Evolutionary conservation across 2,888 invertebrate genomes (phyloP).

Genomic region (Tanaodytes sp.): DNA sequence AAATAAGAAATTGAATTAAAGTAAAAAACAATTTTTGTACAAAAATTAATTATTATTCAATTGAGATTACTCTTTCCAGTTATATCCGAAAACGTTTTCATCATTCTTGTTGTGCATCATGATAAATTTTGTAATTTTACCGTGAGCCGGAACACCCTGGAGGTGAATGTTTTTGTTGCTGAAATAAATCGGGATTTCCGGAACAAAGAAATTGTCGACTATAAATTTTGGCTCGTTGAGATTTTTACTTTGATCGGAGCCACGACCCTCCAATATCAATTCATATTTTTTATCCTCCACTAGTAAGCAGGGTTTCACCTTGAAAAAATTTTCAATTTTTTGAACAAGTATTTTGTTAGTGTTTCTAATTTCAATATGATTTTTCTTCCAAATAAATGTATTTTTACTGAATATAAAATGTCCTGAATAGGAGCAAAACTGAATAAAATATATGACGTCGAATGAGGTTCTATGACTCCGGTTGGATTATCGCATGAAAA

Average conservation of each 20-base stretch:
- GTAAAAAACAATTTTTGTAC: too few species aligned
- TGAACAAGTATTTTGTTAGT: too few species aligned
- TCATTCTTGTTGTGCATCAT: constrained; percentile 17
- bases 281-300: constrained; percentile 5
- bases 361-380: too few species aligned
- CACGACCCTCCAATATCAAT: constrained; percentile 10
- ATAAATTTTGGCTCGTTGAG: neutral
- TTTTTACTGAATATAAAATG: too few species aligned
- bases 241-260: neutral
- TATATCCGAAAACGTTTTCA: constrained; percentile 18
- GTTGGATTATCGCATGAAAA: constrained; percentile 17
- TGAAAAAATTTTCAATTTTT: too few species aligned
- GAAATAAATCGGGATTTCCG: constrained; percentile 25
- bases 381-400: too few species aligned
- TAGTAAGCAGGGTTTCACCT: too few species aligned
- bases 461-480: constrained; percentile 1
- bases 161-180: neutral
- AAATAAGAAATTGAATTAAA: neutral
- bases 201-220: neutral
- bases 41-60: too few species aligned
- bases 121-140: constrained; percentile 10
- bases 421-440: constrained; percentile 11
- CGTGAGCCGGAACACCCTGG: neutral
- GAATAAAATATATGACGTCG: constrained; percentile 1
- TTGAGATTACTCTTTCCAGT: constrained; percentile 21